Conservation (phyloP, 2,888 invertebrate species). For the Leucoptera coffeella region DNA sequence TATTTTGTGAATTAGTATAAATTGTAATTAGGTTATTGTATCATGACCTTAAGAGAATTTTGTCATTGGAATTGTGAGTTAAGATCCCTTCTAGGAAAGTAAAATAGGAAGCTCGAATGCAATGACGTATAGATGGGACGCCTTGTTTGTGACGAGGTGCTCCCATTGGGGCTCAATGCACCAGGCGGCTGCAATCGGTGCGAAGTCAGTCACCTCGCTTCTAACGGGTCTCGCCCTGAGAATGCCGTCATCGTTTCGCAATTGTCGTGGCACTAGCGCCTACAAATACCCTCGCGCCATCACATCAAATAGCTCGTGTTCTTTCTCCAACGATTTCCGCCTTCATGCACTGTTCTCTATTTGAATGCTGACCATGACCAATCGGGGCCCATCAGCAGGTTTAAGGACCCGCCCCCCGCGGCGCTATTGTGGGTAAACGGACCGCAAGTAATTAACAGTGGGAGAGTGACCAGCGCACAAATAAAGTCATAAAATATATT, state of each 20-base stretch:
- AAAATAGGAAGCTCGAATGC: constrained; percentile 11
- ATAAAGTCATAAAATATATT: too few relatives aligned
- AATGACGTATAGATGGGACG: constrained; percentile 32
- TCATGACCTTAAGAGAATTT: neutral
- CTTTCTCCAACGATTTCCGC: too few relatives aligned
- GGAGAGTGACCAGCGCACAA: too few relatives aligned
- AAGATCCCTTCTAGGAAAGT: too few relatives aligned
- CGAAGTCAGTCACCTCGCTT: constrained; percentile 44
- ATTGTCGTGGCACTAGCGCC: constrained; percentile 31
- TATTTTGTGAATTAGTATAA: constrained; percentile 1
- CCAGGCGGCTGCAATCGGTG: constrained; percentile 35
- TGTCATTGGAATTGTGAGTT: too few relatives aligned
- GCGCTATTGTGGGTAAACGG: constrained; percentile 17
- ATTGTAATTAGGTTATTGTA: neutral
- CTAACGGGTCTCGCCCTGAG: constrained; percentile 49
- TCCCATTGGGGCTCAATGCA: constrained; percentile 52
- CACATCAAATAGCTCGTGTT: too few relatives aligned
- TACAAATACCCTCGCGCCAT: constrained; percentile 30
- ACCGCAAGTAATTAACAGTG: constrained; percentile 13
- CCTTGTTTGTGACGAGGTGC: constrained; percentile 39
- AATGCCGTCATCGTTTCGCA: constrained; percentile 29
- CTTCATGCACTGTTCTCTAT: too few relatives aligned
- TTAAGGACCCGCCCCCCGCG: constrained; percentile 20
- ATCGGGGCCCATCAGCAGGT: too few relatives aligned
- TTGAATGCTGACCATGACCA: too few relatives aligned